phyloP scores from a whole-genome alignment of 1,140 invertebrate species.

The Drosophila ficusphila region DNA sequence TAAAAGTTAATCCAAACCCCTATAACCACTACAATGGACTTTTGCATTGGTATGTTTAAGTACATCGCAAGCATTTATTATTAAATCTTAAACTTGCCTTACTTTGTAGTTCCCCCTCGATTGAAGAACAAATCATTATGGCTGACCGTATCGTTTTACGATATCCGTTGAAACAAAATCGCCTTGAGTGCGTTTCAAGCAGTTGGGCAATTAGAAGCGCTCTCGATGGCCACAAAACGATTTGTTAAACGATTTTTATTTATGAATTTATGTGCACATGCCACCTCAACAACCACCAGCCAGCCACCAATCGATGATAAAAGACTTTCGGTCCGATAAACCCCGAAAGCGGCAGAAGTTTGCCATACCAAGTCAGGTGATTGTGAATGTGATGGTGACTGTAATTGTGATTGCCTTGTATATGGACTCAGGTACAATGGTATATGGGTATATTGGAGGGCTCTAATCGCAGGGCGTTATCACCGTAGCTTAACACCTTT shows the following conservation, averaged over 20 bases:
- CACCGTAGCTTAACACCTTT: constrained; percentile 64
- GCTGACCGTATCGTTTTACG: not conserved
- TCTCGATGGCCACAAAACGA: constrained; percentile 49
- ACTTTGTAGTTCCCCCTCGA: not conserved
- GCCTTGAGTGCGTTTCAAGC: constrained; percentile 36
- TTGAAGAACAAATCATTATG: not conserved
- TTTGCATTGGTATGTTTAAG: no score
- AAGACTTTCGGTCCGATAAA: constrained; percentile 30
- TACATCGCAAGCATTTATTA: no score
- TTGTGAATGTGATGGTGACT: constrained; percentile 7
- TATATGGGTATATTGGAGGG: constrained; percentile 24
- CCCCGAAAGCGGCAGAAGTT: constrained; percentile 37
- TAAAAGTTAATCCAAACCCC: no score
- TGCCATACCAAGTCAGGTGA: constrained; percentile 33
- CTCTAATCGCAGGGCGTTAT: constrained; percentile 49
- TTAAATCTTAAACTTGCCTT: not conserved
- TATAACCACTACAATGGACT: no score
- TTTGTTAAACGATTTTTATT: constrained; percentile 77
- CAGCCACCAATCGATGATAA: constrained; percentile 55
- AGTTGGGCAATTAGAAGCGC: constrained; percentile 25
- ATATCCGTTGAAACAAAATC: constrained; percentile 1
- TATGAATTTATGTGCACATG: constrained; percentile 73
- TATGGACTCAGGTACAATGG: constrained; percentile 32
- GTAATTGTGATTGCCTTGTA: constrained; percentile 14
- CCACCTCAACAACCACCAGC: constrained; percentile 70